These are phyloP conservation scores for Cydia splendana DNA, from an alignment of 1,140 invertebrate species.

Conservation along the genomic window DNA sequence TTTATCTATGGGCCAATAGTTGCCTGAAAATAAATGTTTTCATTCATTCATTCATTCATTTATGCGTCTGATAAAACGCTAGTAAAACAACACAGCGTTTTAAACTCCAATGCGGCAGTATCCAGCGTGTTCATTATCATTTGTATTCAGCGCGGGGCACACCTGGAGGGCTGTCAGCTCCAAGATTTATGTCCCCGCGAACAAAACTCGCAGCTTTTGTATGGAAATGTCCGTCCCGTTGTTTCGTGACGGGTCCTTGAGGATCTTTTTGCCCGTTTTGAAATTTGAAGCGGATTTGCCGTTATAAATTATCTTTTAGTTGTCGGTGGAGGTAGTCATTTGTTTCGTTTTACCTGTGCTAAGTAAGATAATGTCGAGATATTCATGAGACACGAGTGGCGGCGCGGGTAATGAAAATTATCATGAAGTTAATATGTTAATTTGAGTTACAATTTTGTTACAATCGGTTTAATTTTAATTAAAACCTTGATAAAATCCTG, in stretches of 20 bases:
- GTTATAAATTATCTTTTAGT: conserved; percentile 28
- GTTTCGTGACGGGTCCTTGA: conserved; percentile 37
- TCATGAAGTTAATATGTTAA: too few species aligned
- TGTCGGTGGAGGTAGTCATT: neutral
- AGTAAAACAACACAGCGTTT: conserved; percentile 34
- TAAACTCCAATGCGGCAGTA: conserved; percentile 30
- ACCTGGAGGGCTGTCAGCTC: conserved; percentile 51
- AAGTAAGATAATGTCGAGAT: neutral
- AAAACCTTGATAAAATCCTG: too few species aligned
- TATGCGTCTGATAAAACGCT: neutral
- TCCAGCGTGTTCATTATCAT: conserved; percentile 55
- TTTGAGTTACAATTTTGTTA: too few species aligned
- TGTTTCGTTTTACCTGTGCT: neutral
- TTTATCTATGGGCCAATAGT: too few species aligned
- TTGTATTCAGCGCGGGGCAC: conserved; percentile 57
- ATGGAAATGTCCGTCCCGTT: conserved; percentile 49
- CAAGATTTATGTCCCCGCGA: conserved; percentile 56
- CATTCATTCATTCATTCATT: too few species aligned
- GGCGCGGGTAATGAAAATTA: too few species aligned
- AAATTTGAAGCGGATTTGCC: conserved; percentile 31
- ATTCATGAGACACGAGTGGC: neutral
- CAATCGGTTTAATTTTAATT: too few species aligned
- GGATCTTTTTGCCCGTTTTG: conserved; percentile 36
- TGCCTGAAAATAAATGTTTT: too few species aligned
- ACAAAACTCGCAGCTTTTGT: conserved; percentile 54